Base-by-base conservation (phyloP, 1,140 invertebrate genomes). In the Drosophila mayri region DNA sequence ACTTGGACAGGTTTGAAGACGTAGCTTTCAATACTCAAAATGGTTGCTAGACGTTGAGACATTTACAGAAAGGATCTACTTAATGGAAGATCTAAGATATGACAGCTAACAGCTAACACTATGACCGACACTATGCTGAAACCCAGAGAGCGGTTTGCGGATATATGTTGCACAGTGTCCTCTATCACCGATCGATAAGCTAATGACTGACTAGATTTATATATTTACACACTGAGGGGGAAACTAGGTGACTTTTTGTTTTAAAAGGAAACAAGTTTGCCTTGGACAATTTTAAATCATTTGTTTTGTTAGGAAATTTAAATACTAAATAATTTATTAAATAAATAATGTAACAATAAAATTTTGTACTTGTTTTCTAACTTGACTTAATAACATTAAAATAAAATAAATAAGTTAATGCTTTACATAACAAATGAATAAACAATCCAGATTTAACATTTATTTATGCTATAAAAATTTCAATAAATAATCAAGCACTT, bases 11-110 rank as follows among this genome's bases (percentile, higher is more conserved):
- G 80, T 84, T 84, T 84, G 81, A 88, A 88, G 72, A 77, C 76
- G 71, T 87, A 76, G 83, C 84, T 79, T 87, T 79, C 68, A 81
- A 63, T 75, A 38, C 55, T 52, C 40, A 63, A 63, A 40, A 40
- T 73, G 30, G 61, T 58, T 20, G 64, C 46, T 38, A 44, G 35
- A 76, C 46, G 61, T 70, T 79, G 64, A 76, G 77, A 74, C 50
- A 85, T 81, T 70, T 52, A 64, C 40, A 54, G 58, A 59, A 68
- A 32, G 41, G 44, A 70, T 70, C 72, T 83, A 70, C 68, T 43
- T 40, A 78, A 84, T 87, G 84, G 84, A 87, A 87, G 84, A 87
- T 64, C 84, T 87, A 84, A 87, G 84, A 87, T 87, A 88, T 87
- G 84, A 84, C 46, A 57, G 52, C 71, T 66, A 82, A 62, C 44